A percentile compares a stretch with the other conserved stretches of the same genome.
Conservation (phyloP, 2,113 vertebrate genomes). For the Dolichotis patagonum region DNA sequence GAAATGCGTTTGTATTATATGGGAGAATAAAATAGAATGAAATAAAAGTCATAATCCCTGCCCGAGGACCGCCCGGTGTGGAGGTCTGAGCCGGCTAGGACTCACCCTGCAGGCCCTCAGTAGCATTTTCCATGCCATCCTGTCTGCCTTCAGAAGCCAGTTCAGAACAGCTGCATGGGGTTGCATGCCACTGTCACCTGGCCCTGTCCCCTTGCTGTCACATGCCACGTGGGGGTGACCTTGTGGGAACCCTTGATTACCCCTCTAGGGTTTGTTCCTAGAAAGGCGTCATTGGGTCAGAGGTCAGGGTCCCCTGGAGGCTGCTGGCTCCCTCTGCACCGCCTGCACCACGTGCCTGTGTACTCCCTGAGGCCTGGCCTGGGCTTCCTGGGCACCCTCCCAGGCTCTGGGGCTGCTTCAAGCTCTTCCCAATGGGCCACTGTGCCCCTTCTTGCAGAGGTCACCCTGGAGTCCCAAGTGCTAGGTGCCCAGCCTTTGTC, state of each 20-base stretch:
- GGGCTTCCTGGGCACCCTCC: background rate
- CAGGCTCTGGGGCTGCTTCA: background rate
- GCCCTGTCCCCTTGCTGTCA: rapidly evolving
- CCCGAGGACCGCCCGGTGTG: background rate
- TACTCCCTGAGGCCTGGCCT: background rate
- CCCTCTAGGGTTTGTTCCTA: background rate
- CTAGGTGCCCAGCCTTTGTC: rapidly evolving
- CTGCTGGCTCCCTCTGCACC: background rate
- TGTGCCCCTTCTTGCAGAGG: rapidly evolving
- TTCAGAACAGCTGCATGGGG: rapidly evolving
- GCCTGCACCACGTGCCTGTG: background rate
- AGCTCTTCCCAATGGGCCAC: background rate
- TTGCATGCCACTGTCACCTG: background rate
- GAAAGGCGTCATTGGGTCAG: background rate
- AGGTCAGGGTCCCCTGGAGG: background rate
- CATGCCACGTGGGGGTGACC: no score
- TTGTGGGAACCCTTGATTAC: background rate
- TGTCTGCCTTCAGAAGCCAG: background rate
- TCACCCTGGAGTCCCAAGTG: background rate
- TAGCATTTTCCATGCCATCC: rapidly evolving
- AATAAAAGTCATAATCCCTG: background rate
- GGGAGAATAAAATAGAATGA: background rate
- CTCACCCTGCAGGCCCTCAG: background rate
- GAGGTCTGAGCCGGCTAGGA: background rate
- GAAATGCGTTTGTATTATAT: background rate